phyloP scores from a whole-genome alignment of 2,888 invertebrate genomes.

The Neoscelio sp. region DNA sequence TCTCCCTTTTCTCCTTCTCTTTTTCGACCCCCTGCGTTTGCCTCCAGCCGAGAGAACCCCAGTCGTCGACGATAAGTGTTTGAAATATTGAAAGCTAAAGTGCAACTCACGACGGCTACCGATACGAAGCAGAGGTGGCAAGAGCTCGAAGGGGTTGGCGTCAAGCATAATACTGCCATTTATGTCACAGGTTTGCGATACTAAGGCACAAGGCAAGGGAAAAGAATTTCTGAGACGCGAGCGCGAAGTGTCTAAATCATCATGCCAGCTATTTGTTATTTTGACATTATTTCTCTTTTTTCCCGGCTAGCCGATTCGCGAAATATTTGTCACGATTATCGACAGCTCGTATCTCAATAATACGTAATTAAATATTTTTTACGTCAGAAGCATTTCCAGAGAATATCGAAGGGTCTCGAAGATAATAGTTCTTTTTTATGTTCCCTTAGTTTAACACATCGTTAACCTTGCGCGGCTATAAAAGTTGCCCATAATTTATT shows the following conservation, averaged over 20 bases:
- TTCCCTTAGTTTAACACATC: neutral
- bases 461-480: slow-evolving; percentile 1
- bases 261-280: slow-evolving; percentile 35
- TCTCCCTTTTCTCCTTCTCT: slow-evolving; percentile 36
- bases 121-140: slow-evolving; percentile 53
- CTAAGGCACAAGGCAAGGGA: slow-evolving; percentile 33
- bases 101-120: slow-evolving; percentile 68
- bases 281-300: slow-evolving; percentile 9
- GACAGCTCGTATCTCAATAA: neutral
- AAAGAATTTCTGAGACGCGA: slow-evolving; percentile 26
- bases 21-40: slow-evolving; percentile 4
- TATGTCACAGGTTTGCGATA: slow-evolving; percentile 64
- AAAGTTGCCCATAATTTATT: slow-evolving; percentile 15
- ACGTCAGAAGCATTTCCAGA: too few relatives aligned
- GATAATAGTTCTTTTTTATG: neutral
- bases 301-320: too few relatives aligned
- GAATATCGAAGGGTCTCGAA: too few relatives aligned
- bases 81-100: slow-evolving; percentile 83
- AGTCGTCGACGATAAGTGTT: slow-evolving; percentile 80
- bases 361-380: slow-evolving; percentile 13
- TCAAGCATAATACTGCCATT: slow-evolving; percentile 63
- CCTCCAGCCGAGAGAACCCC: slow-evolving; percentile 42
- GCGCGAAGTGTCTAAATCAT: slow-evolving; percentile 29
- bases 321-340: neutral
- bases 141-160: slow-evolving; percentile 27